Percentiles rank a stretch among this genome's conserved stretches.
These are phyloP conservation scores for crab-eating macaque (Macaca fascicularis) DNA, from an alignment of 2,113 vertebrate species.

Conservation along the genomic window DNA sequence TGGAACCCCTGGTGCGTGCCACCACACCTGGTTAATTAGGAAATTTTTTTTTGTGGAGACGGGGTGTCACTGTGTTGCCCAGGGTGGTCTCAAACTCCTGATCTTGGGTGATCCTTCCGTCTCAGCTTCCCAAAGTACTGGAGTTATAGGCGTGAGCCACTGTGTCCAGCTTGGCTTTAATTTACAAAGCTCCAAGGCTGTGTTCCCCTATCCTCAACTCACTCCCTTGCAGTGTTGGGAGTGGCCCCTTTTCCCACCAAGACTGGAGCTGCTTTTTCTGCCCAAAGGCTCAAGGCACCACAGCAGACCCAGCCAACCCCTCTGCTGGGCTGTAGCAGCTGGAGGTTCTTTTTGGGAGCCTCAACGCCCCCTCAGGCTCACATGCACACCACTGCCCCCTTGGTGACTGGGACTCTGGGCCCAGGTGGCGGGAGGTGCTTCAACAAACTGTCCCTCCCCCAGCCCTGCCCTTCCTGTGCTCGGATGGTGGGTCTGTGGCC, in stretches of 20 bases:
- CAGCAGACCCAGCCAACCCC: rapidly evolving
- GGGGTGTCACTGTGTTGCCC: background rate
- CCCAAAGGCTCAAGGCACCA: background rate
- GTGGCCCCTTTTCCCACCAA: background rate
- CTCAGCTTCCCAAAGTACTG: background rate
- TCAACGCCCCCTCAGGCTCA: rapidly evolving
- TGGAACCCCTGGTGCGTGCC: too few relatives aligned
- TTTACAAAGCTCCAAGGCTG: too few relatives aligned
- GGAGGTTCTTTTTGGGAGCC: background rate
- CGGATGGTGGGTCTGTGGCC: background rate
- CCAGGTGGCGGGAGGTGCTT: background rate
- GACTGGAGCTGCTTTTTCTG: background rate
- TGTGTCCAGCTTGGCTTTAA: background rate
- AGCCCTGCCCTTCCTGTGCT: background rate
- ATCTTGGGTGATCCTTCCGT: background rate
- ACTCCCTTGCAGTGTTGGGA: background rate
- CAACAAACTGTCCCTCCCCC: background rate
- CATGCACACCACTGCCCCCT: background rate
- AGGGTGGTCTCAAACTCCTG: background rate
- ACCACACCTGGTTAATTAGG: too few relatives aligned
- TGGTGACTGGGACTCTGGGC: background rate
- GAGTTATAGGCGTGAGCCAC: background rate
- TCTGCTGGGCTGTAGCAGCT: rapidly evolving
- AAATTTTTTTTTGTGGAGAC: too few relatives aligned
- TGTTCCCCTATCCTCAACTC: rapidly evolving